A percentile compares a stretch with the other conserved stretches of the same genome.
Evolutionary conservation across 2,888 invertebrate genomes (phyloP).

Genomic region (Drosophila colorata): DNA sequence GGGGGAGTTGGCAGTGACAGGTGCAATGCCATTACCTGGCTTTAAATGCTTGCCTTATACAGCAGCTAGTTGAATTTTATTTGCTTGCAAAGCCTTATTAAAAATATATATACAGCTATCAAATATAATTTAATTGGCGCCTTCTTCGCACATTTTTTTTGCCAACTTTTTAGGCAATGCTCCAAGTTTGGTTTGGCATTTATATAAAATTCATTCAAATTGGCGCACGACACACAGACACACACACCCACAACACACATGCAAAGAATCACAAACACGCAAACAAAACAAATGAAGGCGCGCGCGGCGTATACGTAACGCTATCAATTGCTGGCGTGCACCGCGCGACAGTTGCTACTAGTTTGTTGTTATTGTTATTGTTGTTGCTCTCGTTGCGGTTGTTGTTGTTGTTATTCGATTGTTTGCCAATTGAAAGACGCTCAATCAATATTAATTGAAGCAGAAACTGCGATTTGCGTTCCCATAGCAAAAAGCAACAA

Average conservation of each 20-base stretch:
- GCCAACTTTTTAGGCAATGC: constrained; percentile 39
- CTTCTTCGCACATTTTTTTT: constrained; percentile 16
- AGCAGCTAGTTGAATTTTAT: background rate
- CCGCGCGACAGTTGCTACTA: constrained; percentile 15
- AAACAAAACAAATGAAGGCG: constrained; percentile 65
- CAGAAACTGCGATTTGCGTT: constrained; percentile 48
- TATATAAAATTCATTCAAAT: constrained; percentile 49
- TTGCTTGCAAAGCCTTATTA: constrained; percentile 9
- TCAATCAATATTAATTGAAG: constrained; percentile 69
- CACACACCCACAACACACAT: constrained; percentile 12
- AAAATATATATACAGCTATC: constrained; percentile 14
- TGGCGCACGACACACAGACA: constrained; percentile 24
- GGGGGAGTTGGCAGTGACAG: constrained; percentile 22
- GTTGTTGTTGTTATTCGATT: constrained; percentile 49
- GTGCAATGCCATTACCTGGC: constrained; percentile 21
- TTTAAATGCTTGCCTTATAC: constrained; percentile 3
- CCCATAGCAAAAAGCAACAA: constrained; percentile 1
- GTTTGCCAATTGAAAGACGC: constrained; percentile 71
- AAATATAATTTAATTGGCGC: constrained; percentile 32
- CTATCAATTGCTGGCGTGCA: constrained; percentile 52
- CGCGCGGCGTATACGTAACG: constrained; percentile 72
- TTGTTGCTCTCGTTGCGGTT: constrained; percentile 20
- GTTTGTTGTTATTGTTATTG: constrained; percentile 28
- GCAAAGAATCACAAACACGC: constrained; percentile 34
- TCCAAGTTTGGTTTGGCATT: constrained; percentile 48